These are phyloP conservation scores for Pandion haliaetus DNA, from an alignment of 2,113 vertebrate species.

Conservation along the genomic window DNA sequence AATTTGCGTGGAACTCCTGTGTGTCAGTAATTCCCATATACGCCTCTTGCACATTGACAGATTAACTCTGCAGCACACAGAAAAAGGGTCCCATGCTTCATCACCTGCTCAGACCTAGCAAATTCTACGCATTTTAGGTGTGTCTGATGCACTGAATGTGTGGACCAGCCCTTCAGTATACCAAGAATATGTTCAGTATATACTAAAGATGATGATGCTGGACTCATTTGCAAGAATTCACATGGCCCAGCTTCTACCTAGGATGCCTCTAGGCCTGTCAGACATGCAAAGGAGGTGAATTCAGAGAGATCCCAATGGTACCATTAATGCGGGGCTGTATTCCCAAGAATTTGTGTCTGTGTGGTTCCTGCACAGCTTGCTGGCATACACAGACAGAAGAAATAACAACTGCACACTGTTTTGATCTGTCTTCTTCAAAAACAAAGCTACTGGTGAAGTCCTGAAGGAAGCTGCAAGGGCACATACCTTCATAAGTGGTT, in stretches of 20 bases:
- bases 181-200: neutral
- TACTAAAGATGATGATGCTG: neutral
- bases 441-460: neutral
- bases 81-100: neutral
- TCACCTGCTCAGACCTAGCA: neutral
- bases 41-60: accelerated
- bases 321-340: neutral
- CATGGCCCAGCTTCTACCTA: neutral
- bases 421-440: neutral
- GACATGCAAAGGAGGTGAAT: neutral
- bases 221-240: neutral
- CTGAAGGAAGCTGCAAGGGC: neutral
- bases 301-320: neutral
- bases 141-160: neutral
- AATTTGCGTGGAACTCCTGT: neutral
- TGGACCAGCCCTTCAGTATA: neutral
- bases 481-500: conserved; percentile 66
- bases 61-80: neutral
- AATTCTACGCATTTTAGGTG: neutral
- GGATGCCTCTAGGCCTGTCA: neutral
- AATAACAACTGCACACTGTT: neutral
- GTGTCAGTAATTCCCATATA: neutral
- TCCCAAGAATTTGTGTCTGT: too few species aligned
- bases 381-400: neutral
- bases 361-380: neutral